Evolutionary conservation across 2,797 vertebrate genomes (phyloP), one percentile per base, ranked within the genome.

Genomic region (Gambelia wislizenii): DNA sequence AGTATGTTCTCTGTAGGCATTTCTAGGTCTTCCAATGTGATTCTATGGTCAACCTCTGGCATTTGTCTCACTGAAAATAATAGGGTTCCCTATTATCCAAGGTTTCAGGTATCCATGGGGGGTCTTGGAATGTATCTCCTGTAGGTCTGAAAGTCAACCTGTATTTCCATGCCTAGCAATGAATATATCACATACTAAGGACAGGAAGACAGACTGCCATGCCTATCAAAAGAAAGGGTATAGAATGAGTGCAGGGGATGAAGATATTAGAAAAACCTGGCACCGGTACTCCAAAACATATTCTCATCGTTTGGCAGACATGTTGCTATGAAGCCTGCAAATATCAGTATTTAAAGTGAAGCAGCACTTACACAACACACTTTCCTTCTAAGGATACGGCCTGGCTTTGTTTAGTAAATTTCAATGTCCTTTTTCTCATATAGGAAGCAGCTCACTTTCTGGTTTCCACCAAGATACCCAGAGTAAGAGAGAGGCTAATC

Each of bases 381-480:
- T 20, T 54, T 33, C 54, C 79, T 91, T 54, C 47, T 56, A 61
- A n/a, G 85, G 42, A 75, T 84, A 77, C 54, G 69, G 49, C 33
- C 92, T 91, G 83, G 61, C 87, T 93, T 92, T 91, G 82, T 78
- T 93, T 90, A 88, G 77, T 67, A 27, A 10, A 91, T 91, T 93
- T 90, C 87, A 95, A 92, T 67, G 75, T 87, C 92, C 77, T 77
- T 87, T 90, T 90, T 80, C 85, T 93, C 92, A 89, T 93, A 92
- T 92, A 94, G 89, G 84, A 94, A 14, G 83, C 75, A 80, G 27
- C 76, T 27, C 33, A 92, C 90, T 42, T 78, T 88, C 64, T 20
- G 83, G 89, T 94, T 95, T 94, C 90, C 70, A 91, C 91, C 93
- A 54, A 75, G 83, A 85, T 8, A 0, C 59, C 33, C 6, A 59